Percentiles rank a stretch among this genome's conserved stretches.
Evolutionary conservation across 2,113 vertebrate species (phyloP).

Genomic region (Oenanthe melanoleuca): DNA sequence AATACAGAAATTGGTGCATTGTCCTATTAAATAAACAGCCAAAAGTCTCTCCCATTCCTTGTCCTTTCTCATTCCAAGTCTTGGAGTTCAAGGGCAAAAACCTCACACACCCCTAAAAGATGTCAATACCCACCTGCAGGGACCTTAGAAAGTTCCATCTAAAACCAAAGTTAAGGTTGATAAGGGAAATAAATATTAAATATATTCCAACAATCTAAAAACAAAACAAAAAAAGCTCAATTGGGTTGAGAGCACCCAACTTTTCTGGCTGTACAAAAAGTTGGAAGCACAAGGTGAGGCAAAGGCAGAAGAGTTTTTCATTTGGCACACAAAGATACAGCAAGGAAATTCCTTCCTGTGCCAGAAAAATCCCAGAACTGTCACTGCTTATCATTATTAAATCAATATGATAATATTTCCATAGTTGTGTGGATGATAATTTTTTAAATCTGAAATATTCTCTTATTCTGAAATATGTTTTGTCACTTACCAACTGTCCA

Average conservation of each 20-base stretch:
- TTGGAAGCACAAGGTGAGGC: neutral
- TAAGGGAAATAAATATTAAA: neutral
- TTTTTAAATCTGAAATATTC: neutral
- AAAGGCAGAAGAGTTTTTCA: neutral
- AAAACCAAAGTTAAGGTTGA: neutral
- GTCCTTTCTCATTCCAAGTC: neutral
- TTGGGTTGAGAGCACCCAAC: neutral
- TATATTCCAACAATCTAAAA: neutral
- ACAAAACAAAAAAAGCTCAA: neutral
- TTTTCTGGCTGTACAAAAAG: neutral
- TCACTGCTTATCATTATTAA: neutral
- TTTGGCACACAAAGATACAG: neutral
- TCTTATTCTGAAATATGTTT: neutral
- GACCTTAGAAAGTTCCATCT: accelerated
- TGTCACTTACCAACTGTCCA: neutral
- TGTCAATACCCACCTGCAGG: neutral
- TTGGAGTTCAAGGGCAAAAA: neutral
- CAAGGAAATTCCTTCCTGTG: neutral
- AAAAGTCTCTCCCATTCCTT: neutral
- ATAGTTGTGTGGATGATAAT: neutral
- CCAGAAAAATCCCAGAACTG: neutral
- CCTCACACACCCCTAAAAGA: accelerated
- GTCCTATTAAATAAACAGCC: neutral
- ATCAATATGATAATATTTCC: too few species aligned
- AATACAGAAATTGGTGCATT: neutral